Base-by-base conservation (phyloP, 2,113 vertebrate species). In the Clarias gariepinus region DNA sequence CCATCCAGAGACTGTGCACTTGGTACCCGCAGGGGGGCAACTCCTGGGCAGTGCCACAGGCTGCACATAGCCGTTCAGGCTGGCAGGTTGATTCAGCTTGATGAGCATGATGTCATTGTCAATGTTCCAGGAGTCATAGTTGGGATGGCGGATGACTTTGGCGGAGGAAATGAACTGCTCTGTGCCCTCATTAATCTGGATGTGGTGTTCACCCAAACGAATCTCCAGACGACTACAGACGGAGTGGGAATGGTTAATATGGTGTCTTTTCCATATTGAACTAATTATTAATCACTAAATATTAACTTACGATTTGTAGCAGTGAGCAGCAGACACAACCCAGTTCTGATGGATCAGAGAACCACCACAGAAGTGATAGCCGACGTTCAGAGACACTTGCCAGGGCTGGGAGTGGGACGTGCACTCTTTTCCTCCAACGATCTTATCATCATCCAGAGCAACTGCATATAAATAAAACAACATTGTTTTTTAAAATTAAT, bases 31-130 rank as follows among this genome's bases (percentile, higher is more conserved):
- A 0, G 86, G 0, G 0, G 93, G 91, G 3, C 94, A 94, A 85
- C 10, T 87, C 0, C n/a, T 63, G 0, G 95, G 91, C 87, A 96
- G 87, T 0, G 91, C 3, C 76, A 96, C 81, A 28, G 94, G 87
- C 0, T 68, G 89, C 87, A 95, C 94, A 0, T 89, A 90, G 2
- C 33, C 0, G 28, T 89, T 95, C 36, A 94, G 4, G 10, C 5
- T 0, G 28, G 91, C 93, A 0, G 94, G 87, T 0, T 69, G 19
- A 0, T 57, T 21, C 89, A 95, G 89, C 64, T 95, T 95, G 85
- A 96, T 91, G 69, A 96, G 82, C 95, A 96, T 96, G 92, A 96
- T 93, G 94, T 96, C 95, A 0, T 93, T 93, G 80, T 95, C 92
- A 1, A 95, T 90, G 77, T 16, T 90, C 57, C 66, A 89, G 3